These are phyloP conservation scores for Druceiella hillmani DNA, from an alignment of 2,888 invertebrate species.

Conservation along the genomic window DNA sequence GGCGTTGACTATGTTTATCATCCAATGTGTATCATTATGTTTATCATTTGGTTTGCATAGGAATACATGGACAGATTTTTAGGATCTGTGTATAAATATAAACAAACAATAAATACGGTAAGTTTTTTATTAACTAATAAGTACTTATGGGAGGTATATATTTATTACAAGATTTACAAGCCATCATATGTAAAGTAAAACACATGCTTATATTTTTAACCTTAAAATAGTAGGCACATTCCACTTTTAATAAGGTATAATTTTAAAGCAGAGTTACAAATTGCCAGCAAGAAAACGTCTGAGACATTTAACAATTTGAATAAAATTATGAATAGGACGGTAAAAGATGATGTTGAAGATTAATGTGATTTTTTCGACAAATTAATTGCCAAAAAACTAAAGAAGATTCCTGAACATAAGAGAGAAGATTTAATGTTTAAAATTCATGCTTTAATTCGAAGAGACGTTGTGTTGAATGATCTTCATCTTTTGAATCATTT, in stretches of 20 bases:
- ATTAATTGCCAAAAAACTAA: slow-evolving; percentile 11
- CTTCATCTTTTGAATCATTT: too few relatives aligned
- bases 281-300: neutral
- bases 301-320: neutral
- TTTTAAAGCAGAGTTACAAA: neutral
- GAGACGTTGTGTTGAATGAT: slow-evolving; percentile 1
- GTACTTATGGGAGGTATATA: neutral
- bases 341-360: slow-evolving; percentile 1
- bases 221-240: too few relatives aligned
- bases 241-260: too few relatives aligned
- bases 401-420: slow-evolving; percentile 5
- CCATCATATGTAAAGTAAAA: neutral
- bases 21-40: too few relatives aligned
- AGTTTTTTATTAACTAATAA: neutral
- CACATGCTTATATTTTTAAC: neutral
- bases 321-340: neutral
- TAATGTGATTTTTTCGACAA: slow-evolving; percentile 2
- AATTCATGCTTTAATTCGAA: slow-evolving; percentile 3
- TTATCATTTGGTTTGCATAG: slow-evolving; percentile 4
- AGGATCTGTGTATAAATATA: neutral
- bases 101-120: neutral
- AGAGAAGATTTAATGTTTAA: slow-evolving; percentile 7
- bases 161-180: slow-evolving; percentile 1
- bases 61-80: slow-evolving; percentile 1
- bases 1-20: neutral